Evolutionary conservation across 2,888 invertebrate species (phyloP).

Genomic region (Oscheius sp.): DNA sequence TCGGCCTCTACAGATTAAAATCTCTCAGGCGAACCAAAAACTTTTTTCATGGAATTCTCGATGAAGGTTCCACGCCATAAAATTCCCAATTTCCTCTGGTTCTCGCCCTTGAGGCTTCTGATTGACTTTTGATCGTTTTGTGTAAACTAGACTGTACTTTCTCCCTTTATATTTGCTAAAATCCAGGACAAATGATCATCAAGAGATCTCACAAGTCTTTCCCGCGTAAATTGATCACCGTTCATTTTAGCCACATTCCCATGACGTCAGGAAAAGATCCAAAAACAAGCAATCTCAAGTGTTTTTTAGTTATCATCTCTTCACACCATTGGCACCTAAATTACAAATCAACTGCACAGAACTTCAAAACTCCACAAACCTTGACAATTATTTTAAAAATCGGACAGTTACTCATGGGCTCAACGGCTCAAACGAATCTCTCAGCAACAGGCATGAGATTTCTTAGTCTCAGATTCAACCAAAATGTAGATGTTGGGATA

Average conservation of each 20-base stretch:
- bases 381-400: constrained; percentile 38
- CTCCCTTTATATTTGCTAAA: no score
- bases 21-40: neutral
- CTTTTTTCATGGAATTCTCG: neutral
- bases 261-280: no score
- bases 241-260: no score
- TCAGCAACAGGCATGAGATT: neutral
- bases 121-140: no score
- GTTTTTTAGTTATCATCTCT: constrained; percentile 42
- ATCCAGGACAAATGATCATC: no score
- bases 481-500: constrained; percentile 42
- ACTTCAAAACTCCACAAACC: constrained; percentile 32
- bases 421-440: neutral
- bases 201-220: no score
- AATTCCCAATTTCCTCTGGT: no score
- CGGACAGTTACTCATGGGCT: constrained; percentile 29
- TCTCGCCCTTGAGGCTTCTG: no score
- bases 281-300: no score
- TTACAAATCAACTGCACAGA: constrained; percentile 36
- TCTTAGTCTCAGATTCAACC: neutral
- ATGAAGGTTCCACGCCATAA: no score
- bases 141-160: no score
- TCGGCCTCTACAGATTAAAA: neutral
- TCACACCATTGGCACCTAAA: constrained; percentile 34
- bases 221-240: no score